Evolutionary conservation across 2,888 invertebrate species (phyloP), one percentile per base, ranked within the genome.

Genomic region (Andrena camellia): DNA sequence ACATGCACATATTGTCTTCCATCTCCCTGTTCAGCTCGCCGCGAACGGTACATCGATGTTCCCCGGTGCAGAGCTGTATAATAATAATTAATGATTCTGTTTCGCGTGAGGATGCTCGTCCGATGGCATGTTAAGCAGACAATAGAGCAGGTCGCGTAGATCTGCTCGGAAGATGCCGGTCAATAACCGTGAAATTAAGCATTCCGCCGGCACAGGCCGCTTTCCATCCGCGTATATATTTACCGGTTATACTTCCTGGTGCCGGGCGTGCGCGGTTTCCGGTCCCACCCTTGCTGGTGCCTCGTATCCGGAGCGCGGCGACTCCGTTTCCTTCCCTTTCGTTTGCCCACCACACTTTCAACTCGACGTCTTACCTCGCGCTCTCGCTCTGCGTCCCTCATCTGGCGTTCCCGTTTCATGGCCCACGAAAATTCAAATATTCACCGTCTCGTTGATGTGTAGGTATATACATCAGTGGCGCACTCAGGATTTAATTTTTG

Each of bases 241-340:
- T 85, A 84, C 89, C 87, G 89, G 87, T 88, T 85, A 83, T 88
- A 89, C 88, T 89, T 89, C 88, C 88, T 89, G 89, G 86, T 89
- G 87, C 42, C 81, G 76, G 66, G 17, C 86, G 80, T 57, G 80
- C 81, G 84, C 82, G 83, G 84, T 74, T 88, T 88, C 88, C 88
- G 79, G 89, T 84, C 84, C 83, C 84, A 78, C 78, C 84, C 83
- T 84, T 72, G 83, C 73, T 63, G 48, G 52, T 42, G 74, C 74
- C 59, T 63, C 81, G 78, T 78, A 76, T 85, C 85, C 85, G 84
- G 84, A 81, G 84, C 78, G 59, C 72, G 23, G 48, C 48, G 26
- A 7, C 74, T 74, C 64, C 64, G 59, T 74, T 80, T 74, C 79
- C 83, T 79, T 68, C 68, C 23, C 54, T 29, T 20, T 33, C 66